A percentile compares a stretch with the other conserved stretches of the same genome.
Evolutionary conservation across 1,140 invertebrate species (phyloP).

Genomic region (Euwallacea similis): DNA sequence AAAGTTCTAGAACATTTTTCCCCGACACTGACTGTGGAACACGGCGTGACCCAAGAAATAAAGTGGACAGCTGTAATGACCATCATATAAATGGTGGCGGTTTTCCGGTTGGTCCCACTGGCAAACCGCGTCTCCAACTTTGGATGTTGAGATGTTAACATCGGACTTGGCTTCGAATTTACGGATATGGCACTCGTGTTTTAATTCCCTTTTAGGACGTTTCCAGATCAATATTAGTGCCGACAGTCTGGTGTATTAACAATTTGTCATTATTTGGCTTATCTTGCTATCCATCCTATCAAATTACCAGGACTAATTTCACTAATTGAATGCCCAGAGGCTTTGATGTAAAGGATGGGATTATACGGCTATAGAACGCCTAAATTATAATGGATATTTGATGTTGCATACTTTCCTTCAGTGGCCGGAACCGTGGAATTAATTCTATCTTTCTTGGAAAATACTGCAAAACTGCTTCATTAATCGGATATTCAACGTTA

Average conservation of each 20-base stretch:
- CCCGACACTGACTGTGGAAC: not conserved
- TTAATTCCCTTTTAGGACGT: not conserved
- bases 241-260: not conserved
- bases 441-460: no score
- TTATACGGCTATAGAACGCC: not conserved
- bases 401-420: not conserved
- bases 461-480: no score
- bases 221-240: not conserved
- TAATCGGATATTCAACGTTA: not conserved
- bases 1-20: not conserved
- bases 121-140: not conserved
- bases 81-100: constrained; percentile 26
- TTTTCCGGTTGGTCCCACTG: constrained; percentile 18
- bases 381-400: not conserved
- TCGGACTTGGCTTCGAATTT: no score
- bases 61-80: constrained; percentile 27
- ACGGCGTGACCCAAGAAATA: constrained; percentile 18
- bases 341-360: not conserved
- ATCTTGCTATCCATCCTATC: not conserved
- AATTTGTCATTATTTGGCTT: constrained; percentile 6
- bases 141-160: not conserved
- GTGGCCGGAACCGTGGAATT: no score
- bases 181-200: no score
- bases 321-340: not conserved
- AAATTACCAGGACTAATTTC: not conserved